Evolutionary conservation across 2,888 invertebrate species (phyloP).

Genomic region (Hylaea fasciaria): DNA sequence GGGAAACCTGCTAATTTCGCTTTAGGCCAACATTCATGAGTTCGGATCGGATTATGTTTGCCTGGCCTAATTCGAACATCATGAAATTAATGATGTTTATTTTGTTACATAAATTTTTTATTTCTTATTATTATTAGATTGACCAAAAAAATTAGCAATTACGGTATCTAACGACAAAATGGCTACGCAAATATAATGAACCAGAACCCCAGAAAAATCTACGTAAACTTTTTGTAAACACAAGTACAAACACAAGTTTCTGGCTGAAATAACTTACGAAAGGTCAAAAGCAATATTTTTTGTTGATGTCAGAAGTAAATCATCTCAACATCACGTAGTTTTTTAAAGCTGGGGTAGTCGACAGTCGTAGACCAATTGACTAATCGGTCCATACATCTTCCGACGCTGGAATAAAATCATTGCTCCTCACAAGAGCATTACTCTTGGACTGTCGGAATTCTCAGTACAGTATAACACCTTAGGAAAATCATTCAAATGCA

Average conservation of each 20-base stretch:
- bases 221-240: too few relatives aligned
- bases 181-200: too few relatives aligned
- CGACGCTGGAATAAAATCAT: slow-evolving; percentile 48
- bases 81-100: slow-evolving; percentile 11
- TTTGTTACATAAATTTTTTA: neutral
- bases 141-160: too few relatives aligned
- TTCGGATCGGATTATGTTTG: slow-evolving; percentile 18
- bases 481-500: slow-evolving; percentile 33
- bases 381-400: slow-evolving; percentile 38
- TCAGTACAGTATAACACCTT: slow-evolving; percentile 1
- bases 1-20: slow-evolving; percentile 31
- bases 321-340: slow-evolving; percentile 16
- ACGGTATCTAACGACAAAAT: too few relatives aligned
- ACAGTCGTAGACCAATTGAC: slow-evolving; percentile 28
- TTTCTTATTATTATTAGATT: too few relatives aligned
- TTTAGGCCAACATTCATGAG: slow-evolving; percentile 19
- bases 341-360: slow-evolving; percentile 12
- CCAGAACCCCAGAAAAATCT: too few relatives aligned
- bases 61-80: slow-evolving; percentile 9
- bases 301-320: slow-evolving; percentile 18
- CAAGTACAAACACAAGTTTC: too few relatives aligned
- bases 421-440: slow-evolving; percentile 45
- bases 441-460: slow-evolving; percentile 34
- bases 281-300: slow-evolving; percentile 23
- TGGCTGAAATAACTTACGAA: neutral